Conservation (phyloP, 2,797 vertebrate species). For the Hyperoplus immaculatus region DNA sequence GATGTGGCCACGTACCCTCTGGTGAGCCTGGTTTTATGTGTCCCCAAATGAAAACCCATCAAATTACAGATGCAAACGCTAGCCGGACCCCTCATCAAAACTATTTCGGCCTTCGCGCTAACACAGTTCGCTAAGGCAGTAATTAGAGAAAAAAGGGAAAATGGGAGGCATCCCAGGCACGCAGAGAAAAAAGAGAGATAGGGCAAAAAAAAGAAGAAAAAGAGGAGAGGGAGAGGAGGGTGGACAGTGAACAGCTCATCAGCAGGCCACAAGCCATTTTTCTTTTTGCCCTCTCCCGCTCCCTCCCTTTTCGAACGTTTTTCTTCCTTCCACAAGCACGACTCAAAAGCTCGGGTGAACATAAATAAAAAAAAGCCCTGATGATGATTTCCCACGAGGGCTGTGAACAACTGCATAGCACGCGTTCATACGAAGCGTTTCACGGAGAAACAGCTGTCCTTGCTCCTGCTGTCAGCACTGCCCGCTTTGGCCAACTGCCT, state of each 20-base stretch:
- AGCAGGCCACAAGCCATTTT: conserved; percentile 38
- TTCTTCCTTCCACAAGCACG: conserved; percentile 29
- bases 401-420: conserved; percentile 68
- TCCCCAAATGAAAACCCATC: conserved; percentile 76
- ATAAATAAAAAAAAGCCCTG: conserved; percentile 73
- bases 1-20: conserved; percentile 78
- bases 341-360: conserved; percentile 62
- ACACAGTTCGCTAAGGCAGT: conserved; percentile 72
- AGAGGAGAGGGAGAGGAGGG: conserved; percentile 34
- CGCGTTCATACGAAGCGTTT: conserved; percentile 47
- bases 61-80: conserved; percentile 81
- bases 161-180: conserved; percentile 72
- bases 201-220: conserved; percentile 37
- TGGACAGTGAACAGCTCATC: conserved; percentile 62
- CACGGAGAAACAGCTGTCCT: conserved; percentile 71
- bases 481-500: conserved; percentile 49
- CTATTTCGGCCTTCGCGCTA: conserved; percentile 67
- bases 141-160: conserved; percentile 77
- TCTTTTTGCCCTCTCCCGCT: conserved; percentile 12
- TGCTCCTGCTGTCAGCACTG: conserved; percentile 59
- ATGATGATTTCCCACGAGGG: conserved; percentile 79
- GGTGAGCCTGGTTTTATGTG: conserved; percentile 76
- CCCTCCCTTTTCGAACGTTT: conserved; percentile 1
- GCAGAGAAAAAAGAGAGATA: conserved; percentile 35
- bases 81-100: conserved; percentile 79